Evolutionary conservation across 2,888 invertebrate species (phyloP).

Genomic region (Adineta ricciae): DNA sequence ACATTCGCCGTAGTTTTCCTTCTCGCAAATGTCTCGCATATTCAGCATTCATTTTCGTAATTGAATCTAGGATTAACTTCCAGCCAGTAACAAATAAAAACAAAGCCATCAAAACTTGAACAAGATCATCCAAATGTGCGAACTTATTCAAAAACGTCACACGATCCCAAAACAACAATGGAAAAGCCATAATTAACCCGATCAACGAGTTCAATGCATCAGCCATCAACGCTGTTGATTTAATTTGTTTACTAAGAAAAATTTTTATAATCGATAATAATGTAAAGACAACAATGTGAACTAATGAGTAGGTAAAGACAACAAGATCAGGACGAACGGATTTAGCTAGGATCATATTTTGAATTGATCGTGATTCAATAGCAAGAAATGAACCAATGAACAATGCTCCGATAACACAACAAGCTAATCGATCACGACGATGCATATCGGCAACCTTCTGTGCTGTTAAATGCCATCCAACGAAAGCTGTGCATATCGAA

Average conservation of each 20-base stretch:
- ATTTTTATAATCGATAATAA: not conserved
- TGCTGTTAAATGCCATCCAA: not conserved
- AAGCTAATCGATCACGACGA: constrained; percentile 6
- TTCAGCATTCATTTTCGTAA: not conserved
- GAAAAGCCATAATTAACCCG: not conserved
- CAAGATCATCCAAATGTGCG: constrained; percentile 17
- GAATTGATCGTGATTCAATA: constrained; percentile 9
- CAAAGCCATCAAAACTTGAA: constrained; percentile 16
- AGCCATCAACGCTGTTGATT: constrained; percentile 8
- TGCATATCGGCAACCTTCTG: not conserved
- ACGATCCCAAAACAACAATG: not conserved
- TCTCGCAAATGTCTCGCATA: constrained; percentile 8
- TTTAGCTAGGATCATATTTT: constrained; percentile 17
- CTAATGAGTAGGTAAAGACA: not conserved
- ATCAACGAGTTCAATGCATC: constrained; percentile 5
- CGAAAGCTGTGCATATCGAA: not conserved
- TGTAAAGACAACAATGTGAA: not conserved
- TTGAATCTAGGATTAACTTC: constrained; percentile 7
- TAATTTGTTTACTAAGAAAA: constrained; percentile 18
- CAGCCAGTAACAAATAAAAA: constrained; percentile 1
- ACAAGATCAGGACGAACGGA: not conserved
- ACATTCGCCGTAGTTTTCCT: constrained; percentile 13
- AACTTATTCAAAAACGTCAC: constrained; percentile 6
- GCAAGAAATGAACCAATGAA: constrained; percentile 10
- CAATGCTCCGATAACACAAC: constrained; percentile 9